Conservation (phyloP, 35 echinoderm and acorn worm genomes). For the Acanthaster planci region DNA sequence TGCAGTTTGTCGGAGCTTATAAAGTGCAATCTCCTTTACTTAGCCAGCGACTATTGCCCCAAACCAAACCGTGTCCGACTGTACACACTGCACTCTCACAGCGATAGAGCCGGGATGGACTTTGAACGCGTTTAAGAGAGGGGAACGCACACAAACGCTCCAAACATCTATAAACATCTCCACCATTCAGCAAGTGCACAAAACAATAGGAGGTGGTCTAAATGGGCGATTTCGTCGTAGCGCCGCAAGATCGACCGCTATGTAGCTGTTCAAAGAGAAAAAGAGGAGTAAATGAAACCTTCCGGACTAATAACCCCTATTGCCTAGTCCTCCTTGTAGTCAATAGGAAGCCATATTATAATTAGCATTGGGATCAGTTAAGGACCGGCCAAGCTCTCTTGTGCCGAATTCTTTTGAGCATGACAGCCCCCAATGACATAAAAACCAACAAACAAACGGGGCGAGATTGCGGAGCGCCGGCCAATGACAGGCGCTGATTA, state of each 20-base stretch:
- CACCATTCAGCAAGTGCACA: not conserved
- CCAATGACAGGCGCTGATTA: not conserved
- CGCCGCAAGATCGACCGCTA: not conserved
- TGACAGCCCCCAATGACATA: not conserved
- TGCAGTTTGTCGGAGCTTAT: too few species aligned
- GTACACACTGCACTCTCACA: constrained; percentile 23
- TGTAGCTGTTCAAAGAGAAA: not conserved
- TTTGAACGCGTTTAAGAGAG: constrained; percentile 20
- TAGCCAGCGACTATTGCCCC: not conserved
- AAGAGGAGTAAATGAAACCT: too few species aligned
- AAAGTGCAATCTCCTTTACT: constrained; percentile 18
- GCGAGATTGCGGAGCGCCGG: not conserved
- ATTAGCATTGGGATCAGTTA: not conserved
- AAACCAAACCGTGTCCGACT: constrained; percentile 10
- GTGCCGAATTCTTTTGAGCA: not conserved
- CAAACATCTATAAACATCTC: constrained; percentile 3
- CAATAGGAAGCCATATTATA: not conserved
- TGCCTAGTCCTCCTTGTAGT: not conserved
- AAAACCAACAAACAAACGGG: not conserved
- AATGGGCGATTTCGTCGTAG: constrained; percentile 3
- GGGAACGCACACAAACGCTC: constrained; percentile 7
- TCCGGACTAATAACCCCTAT: not conserved
- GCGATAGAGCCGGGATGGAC: not conserved
- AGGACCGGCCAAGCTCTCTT: not conserved
- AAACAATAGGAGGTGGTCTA: constrained; percentile 1